Evolutionary conservation across 2,797 vertebrate species (phyloP).

Genomic region (Spinus pinus): DNA sequence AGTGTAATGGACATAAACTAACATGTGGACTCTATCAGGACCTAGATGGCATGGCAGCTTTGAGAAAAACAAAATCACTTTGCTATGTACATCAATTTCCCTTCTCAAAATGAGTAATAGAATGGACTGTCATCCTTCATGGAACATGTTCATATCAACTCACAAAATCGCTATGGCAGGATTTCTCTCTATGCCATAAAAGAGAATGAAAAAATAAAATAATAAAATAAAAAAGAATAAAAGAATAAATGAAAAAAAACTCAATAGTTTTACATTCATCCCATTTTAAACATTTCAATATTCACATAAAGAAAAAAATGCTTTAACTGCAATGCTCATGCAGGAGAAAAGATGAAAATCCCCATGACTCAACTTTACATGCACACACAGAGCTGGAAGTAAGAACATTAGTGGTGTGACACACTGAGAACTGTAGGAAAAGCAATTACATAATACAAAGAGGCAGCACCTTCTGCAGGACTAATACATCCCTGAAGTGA

Average conservation of each 20-base stretch:
- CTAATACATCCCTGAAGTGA: neutral
- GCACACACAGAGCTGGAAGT: slow-evolving; percentile 2
- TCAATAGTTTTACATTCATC: neutral
- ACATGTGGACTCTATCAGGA: neutral
- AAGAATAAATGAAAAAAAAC: neutral
- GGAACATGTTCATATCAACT: neutral
- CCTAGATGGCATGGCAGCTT: neutral
- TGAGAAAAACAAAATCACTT: neutral
- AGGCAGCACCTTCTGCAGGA: slow-evolving; percentile 73
- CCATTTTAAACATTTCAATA: neutral
- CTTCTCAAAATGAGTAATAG: neutral
- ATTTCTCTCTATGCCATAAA: neutral
- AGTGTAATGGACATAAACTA: neutral
- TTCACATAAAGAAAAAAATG: neutral
- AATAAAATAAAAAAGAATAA: no score
- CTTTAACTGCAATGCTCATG: slow-evolving; percentile 49
- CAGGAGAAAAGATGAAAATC: neutral
- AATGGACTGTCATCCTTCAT: neutral
- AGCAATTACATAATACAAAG: slow-evolving; percentile 5
- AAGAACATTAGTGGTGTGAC: slow-evolving; percentile 21
- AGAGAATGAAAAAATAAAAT: neutral
- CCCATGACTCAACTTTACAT: neutral
- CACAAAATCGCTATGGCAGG: neutral
- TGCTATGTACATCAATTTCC: neutral
- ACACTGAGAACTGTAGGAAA: neutral